A percentile compares a stretch with the other conserved stretches of the same genome.
phyloP scores from a whole-genome alignment of 2,797 vertebrate genomes.

The Semaprochilodus insignis region DNA sequence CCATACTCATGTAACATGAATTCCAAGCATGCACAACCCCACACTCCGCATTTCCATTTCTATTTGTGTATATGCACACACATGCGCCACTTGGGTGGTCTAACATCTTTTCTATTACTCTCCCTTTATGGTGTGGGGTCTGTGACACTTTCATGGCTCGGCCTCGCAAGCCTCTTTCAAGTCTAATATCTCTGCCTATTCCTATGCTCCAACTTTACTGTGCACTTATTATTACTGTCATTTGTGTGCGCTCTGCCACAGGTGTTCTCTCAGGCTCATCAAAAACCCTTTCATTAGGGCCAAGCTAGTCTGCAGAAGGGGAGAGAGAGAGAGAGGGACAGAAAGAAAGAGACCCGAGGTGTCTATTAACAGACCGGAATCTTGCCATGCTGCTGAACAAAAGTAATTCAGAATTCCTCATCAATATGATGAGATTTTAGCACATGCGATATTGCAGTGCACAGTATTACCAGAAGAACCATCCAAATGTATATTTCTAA shows the following conservation, averaged over 20 bases:
- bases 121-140: conserved; percentile 15
- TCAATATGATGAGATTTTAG: background rate
- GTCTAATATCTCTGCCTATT: conserved; percentile 45
- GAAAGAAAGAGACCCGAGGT: background rate
- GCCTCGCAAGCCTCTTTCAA: conserved; percentile 37
- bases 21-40: background rate
- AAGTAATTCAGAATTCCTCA: background rate
- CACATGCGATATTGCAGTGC: background rate
- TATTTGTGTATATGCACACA: background rate
- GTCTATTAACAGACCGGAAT: background rate
- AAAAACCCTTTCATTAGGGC: conserved; percentile 67
- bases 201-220: conserved; percentile 60
- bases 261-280: conserved; percentile 63
- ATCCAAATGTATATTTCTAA: conserved; percentile 1
- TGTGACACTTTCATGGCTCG: conserved; percentile 35
- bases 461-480: background rate
- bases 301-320: conserved; percentile 40
- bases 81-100: conserved; percentile 44
- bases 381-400: background rate
- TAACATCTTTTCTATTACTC: conserved; percentile 18
- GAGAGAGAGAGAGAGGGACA: conserved; percentile 30
- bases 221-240: conserved; percentile 63
- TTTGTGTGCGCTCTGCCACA: conserved; percentile 67
- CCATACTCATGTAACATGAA: background rate
- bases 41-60: background rate